Conservation (phyloP, 2,888 invertebrate species). For the Gari tellinella region DNA sequence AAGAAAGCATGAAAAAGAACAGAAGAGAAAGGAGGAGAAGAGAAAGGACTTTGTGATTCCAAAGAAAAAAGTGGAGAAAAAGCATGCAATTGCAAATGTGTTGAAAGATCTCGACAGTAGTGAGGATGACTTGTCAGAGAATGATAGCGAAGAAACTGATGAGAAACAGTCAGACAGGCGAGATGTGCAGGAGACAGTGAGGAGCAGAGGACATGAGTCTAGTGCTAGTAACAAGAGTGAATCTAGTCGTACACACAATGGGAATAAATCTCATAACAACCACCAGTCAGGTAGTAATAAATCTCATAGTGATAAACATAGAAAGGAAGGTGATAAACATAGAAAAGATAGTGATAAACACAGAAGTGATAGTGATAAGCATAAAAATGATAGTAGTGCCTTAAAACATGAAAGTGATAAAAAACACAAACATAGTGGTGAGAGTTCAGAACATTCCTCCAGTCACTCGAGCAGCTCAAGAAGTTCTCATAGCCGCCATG, state of each 20-base stretch:
- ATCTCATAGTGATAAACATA: background rate
- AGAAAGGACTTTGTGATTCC: constrained; percentile 63
- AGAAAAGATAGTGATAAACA: constrained; percentile 5
- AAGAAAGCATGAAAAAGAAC: constrained; percentile 41
- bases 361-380: constrained; percentile 20
- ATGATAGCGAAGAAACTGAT: background rate
- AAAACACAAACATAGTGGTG: constrained; percentile 21
- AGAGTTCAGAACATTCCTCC: background rate
- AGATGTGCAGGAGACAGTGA: background rate
- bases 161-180: background rate
- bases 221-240: no score
- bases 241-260: no score
- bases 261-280: no score
- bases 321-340: constrained; percentile 14
- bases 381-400: background rate
- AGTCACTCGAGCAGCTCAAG: constrained; percentile 14
- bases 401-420: constrained; percentile 18
- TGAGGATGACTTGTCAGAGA: constrained; percentile 1
- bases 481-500: no score
- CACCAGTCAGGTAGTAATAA: constrained; percentile 6
- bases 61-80: constrained; percentile 34
- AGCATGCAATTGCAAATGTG: constrained; percentile 27
- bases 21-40: constrained; percentile 48
- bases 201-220: no score
- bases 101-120: constrained; percentile 36